Conservation (phyloP, 2,888 invertebrate genomes). For the Pristionchus arcanus region DNA sequence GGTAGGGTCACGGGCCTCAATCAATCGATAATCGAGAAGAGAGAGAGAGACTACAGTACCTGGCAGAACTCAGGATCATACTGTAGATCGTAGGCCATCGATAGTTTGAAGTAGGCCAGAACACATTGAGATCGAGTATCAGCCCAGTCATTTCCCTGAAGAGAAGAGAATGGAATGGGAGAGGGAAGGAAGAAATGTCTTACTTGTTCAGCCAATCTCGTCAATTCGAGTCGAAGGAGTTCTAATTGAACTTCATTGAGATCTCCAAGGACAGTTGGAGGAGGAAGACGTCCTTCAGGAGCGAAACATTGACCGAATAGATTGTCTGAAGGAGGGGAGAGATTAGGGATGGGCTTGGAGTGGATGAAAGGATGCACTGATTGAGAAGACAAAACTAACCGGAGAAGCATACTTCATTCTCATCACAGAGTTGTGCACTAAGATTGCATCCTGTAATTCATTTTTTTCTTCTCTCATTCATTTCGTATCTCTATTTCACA, state of each 20-base stretch:
- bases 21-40: not conserved
- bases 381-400: constrained; percentile 55
- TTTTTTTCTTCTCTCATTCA: not conserved
- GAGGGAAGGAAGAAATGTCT: not conserved
- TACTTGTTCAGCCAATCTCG: constrained; percentile 57
- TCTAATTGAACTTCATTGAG: constrained; percentile 71
- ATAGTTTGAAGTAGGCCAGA: constrained; percentile 77
- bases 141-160: constrained; percentile 71
- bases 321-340: constrained; percentile 64
- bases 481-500: constrained; percentile 29
- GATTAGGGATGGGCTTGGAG: not conserved
- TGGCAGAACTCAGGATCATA: constrained; percentile 78
- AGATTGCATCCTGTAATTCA: constrained; percentile 74
- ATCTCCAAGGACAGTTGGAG: constrained; percentile 70
- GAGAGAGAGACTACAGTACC: constrained; percentile 59
- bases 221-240: constrained; percentile 72
- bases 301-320: constrained; percentile 78
- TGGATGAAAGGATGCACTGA: not conserved
- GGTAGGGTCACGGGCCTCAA: constrained; percentile 67
- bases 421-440: constrained; percentile 73
- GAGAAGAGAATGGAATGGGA: not conserved
- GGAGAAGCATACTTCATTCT: constrained; percentile 70
- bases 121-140: constrained; percentile 75
- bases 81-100: constrained; percentile 72
- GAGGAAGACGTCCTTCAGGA: constrained; percentile 64